These are phyloP conservation scores for Manduca sexta DNA, from an alignment of 1,140 invertebrate genomes.

Conservation along the genomic window DNA sequence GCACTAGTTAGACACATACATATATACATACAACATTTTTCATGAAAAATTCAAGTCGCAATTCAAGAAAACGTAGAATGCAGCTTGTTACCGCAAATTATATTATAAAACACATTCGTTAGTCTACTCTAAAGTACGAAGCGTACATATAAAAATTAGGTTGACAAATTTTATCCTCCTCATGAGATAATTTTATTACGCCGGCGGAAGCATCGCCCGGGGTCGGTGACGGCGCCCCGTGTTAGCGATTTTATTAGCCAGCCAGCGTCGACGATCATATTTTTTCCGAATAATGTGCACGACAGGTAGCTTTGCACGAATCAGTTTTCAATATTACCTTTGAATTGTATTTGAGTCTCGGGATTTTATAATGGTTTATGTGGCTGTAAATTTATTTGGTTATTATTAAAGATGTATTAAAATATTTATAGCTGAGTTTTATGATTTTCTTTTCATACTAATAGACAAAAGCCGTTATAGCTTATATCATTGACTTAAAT, in stretches of 20 bases:
- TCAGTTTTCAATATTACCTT: conserved; percentile 42
- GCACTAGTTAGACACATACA: too few species aligned
- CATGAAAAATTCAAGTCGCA: too few species aligned
- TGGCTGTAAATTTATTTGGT: too few species aligned
- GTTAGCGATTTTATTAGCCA: conserved; percentile 64
- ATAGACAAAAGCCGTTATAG: too few species aligned
- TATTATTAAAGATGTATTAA: too few species aligned
- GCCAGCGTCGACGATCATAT: conserved; percentile 49
- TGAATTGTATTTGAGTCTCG: conserved; percentile 8
- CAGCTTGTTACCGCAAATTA: too few species aligned
- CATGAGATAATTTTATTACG: conserved; percentile 63
- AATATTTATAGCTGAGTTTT: too few species aligned
- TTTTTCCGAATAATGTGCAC: conserved; percentile 52
- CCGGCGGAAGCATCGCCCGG: conserved; percentile 43
- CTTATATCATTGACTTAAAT: too few species aligned
- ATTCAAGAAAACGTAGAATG: too few species aligned
- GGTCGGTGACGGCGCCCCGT: conserved; percentile 33
- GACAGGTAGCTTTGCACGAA: conserved; percentile 48
- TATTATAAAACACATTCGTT: background rate
- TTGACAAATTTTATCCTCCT: conserved; percentile 57
- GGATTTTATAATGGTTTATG: background rate
- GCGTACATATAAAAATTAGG: conserved; percentile 34
- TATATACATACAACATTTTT: too few species aligned
- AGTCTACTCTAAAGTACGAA: too few species aligned
- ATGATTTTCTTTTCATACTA: too few species aligned